These are phyloP conservation scores for Tachysurus vachellii DNA, from an alignment of 2,113 vertebrate genomes.

Conservation along the genomic window DNA sequence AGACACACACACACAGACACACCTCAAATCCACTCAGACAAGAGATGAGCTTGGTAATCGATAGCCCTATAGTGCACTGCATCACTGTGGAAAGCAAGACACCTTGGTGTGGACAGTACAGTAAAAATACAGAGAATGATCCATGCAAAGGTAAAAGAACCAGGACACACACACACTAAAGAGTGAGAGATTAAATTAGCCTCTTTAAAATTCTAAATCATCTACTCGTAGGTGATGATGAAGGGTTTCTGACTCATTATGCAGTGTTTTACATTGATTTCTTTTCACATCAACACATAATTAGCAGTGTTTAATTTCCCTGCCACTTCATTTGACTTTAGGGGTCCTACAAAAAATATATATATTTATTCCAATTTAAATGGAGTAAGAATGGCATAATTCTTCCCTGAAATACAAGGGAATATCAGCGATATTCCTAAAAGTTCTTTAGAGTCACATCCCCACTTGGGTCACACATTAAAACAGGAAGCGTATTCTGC, in stretches of 20 bases:
- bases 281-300: background rate
- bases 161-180: background rate
- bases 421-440: background rate
- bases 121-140: constrained; percentile 2
- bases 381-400: background rate
- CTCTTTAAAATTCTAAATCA: constrained; percentile 19
- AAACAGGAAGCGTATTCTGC: background rate
- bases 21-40: constrained; percentile 40
- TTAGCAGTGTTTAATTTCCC: background rate
- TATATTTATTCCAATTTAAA: background rate
- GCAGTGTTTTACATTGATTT: background rate
- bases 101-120: background rate
- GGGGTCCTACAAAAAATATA: background rate
- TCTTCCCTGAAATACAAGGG: background rate
- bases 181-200: constrained; percentile 24
- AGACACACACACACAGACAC: background rate
- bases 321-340: background rate
- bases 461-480: background rate
- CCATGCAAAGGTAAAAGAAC: background rate
- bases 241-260: background rate
- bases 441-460: background rate
- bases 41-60: constrained; percentile 39
- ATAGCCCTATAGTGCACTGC: constrained; percentile 23
- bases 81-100: constrained; percentile 8
- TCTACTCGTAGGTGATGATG: constrained; percentile 1